Conservation (phyloP, 2,797 vertebrate species). For the Pogonophryne albipinna region DNA sequence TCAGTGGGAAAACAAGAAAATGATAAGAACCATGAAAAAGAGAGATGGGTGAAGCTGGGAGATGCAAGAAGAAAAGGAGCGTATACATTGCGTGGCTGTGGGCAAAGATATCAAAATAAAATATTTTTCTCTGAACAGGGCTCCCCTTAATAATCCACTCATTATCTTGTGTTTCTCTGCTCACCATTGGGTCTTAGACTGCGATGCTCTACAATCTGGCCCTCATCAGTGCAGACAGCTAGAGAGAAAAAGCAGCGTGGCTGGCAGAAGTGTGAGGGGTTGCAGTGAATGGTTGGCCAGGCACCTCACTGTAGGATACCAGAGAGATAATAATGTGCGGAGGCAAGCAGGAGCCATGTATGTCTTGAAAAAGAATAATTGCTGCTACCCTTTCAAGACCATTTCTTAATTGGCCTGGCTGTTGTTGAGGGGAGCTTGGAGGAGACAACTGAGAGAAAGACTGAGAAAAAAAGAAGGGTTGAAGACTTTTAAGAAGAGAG, state of each 20-base stretch:
- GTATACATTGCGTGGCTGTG: constrained; percentile 68
- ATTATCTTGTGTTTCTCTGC: constrained; percentile 78
- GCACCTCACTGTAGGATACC: constrained; percentile 82
- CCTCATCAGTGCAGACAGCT: constrained; percentile 78
- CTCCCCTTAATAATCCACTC: constrained; percentile 79
- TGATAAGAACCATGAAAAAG: constrained; percentile 35
- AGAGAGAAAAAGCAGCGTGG: constrained; percentile 73
- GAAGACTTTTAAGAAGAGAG: constrained; percentile 47
- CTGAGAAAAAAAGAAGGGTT: constrained; percentile 44
- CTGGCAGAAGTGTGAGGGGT: constrained; percentile 77
- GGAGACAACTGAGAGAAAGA: constrained; percentile 67
- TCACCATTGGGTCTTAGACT: constrained; percentile 64
- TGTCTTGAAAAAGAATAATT: constrained; percentile 87
- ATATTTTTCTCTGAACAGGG: constrained; percentile 73
- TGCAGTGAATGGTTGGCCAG: constrained; percentile 81
- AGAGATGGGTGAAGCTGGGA: constrained; percentile 15
- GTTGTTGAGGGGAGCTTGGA: constrained; percentile 81
- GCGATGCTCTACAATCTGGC: constrained; percentile 69
- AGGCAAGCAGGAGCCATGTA: constrained; percentile 82
- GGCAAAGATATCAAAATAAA: constrained; percentile 71
- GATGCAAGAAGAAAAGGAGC: constrained; percentile 45
- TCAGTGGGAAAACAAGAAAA: constrained; percentile 42
- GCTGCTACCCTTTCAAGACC: constrained; percentile 83
- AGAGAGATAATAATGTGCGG: constrained; percentile 86
- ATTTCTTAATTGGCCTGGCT: constrained; percentile 88